phyloP scores from a whole-genome alignment of 1,140 invertebrate species.

The Microplitis demolitor region DNA sequence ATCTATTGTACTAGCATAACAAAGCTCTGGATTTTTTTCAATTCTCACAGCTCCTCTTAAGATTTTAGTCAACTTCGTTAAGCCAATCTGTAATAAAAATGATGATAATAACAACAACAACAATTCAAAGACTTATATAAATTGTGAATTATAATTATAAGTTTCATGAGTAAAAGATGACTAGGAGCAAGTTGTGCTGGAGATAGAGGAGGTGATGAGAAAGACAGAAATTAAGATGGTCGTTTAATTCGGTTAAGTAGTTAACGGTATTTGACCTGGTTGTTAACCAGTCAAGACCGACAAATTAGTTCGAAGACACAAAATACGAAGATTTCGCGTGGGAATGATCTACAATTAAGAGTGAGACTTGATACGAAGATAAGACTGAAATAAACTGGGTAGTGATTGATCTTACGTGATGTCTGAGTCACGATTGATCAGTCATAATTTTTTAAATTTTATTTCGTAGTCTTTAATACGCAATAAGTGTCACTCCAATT shows the following conservation, averaged over 20 bases:
- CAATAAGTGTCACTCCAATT: background rate
- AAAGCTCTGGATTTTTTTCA: constrained; percentile 74
- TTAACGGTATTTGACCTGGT: constrained; percentile 33
- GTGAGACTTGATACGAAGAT: background rate
- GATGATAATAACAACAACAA: background rate
- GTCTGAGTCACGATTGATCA: constrained; percentile 8
- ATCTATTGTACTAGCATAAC: constrained; percentile 75
- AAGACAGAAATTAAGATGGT: background rate
- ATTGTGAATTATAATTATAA: too few relatives aligned
- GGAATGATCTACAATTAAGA: constrained; percentile 32
- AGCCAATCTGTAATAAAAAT: constrained; percentile 64
- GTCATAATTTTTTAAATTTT: background rate
- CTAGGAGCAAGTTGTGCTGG: background rate
- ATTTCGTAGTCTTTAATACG: background rate
- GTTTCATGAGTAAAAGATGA: background rate
- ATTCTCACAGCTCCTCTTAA: constrained; percentile 72
- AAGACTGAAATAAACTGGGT: background rate
- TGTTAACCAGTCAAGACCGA: constrained; percentile 31
- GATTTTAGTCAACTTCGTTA: constrained; percentile 71
- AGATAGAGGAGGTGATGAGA: background rate
- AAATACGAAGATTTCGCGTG: constrained; percentile 42
- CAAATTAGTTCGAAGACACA: constrained; percentile 27
- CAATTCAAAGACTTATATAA: too few relatives aligned
- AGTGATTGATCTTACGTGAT: constrained; percentile 27
- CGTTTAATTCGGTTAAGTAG: constrained; percentile 31